Conservation (phyloP, 2,888 invertebrate species). For the Leptarthrus brevirostris region DNA sequence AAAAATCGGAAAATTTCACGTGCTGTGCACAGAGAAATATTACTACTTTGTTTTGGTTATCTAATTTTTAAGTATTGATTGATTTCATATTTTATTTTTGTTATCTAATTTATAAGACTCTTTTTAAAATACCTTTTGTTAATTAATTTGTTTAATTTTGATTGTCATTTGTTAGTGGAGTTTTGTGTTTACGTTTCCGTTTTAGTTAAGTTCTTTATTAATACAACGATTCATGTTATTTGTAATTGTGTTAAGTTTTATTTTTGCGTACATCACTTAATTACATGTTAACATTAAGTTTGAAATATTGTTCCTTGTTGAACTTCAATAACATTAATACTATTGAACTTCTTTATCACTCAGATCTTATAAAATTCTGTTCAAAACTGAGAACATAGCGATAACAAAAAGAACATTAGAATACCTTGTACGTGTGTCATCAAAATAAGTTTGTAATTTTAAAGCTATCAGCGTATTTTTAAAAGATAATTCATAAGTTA, state of each 20-base stretch:
- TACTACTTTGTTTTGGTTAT: no score
- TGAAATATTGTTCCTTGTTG: background rate
- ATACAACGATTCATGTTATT: background rate
- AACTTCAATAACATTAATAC: no score
- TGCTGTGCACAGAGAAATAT: no score
- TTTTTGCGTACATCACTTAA: background rate
- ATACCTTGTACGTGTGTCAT: no score
- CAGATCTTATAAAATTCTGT: no score
- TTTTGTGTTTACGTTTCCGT: background rate
- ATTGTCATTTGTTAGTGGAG: background rate
- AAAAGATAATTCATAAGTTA: no score
- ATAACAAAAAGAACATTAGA: no score
- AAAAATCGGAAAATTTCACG: no score
- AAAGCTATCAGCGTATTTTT: no score
- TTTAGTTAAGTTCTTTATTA: background rate
- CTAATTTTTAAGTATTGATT: background rate
- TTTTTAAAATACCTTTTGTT: constrained; percentile 6
- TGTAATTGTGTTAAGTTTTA: constrained; percentile 4
- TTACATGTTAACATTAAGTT: constrained; percentile 19
- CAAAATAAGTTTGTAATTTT: no score
- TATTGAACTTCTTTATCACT: no score
- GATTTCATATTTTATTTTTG: background rate
- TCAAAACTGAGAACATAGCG: no score
- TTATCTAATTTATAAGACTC: constrained; percentile 13
- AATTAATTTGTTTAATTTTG: constrained; percentile 22